phyloP scores from a whole-genome alignment of 1,140 invertebrate species.

The Onthophagus taurus region DNA sequence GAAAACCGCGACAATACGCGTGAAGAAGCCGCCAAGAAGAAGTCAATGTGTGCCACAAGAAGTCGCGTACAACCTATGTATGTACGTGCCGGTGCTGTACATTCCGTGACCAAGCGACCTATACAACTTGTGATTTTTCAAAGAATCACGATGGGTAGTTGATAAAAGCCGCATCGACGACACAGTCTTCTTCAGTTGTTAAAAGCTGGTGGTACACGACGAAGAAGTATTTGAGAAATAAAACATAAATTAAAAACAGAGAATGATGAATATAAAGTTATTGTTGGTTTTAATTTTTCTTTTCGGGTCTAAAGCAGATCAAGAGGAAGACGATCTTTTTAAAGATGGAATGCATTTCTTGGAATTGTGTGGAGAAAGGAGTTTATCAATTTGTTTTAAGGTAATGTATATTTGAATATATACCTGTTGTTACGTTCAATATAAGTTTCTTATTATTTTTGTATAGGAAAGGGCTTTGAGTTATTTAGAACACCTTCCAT shows the following conservation, averaged over 20 bases:
- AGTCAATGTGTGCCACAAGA: too few relatives aligned
- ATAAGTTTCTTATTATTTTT: background rate
- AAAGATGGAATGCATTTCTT: conserved; percentile 51
- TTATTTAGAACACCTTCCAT: conserved; percentile 51
- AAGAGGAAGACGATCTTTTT: conserved; percentile 40
- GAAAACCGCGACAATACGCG: too few relatives aligned
- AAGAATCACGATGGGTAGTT: conserved; percentile 4
- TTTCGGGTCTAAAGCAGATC: conserved; percentile 15
- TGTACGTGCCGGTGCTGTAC: too few relatives aligned
- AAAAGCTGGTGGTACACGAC: too few relatives aligned
- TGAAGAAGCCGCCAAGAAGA: too few relatives aligned
- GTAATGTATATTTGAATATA: conserved; percentile 30
- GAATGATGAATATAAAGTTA: conserved; percentile 17
- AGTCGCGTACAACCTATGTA: too few relatives aligned
- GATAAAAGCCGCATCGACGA: conserved; percentile 8
- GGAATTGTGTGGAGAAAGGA: conserved; percentile 56
- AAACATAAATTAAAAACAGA: too few relatives aligned
- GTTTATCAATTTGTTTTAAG: conserved; percentile 65
- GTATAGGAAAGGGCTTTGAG: conserved; percentile 55
- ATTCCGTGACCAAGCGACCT: too few relatives aligned
- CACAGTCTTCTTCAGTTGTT: too few relatives aligned
- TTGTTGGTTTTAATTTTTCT: conserved; percentile 20
- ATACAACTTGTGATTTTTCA: too few relatives aligned
- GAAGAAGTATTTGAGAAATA: too few relatives aligned
- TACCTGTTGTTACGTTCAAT: background rate